Evolutionary conservation across 2,888 invertebrate genomes (phyloP), one percentile per base, ranked within the genome.

Genomic region (Phortica magna): DNA sequence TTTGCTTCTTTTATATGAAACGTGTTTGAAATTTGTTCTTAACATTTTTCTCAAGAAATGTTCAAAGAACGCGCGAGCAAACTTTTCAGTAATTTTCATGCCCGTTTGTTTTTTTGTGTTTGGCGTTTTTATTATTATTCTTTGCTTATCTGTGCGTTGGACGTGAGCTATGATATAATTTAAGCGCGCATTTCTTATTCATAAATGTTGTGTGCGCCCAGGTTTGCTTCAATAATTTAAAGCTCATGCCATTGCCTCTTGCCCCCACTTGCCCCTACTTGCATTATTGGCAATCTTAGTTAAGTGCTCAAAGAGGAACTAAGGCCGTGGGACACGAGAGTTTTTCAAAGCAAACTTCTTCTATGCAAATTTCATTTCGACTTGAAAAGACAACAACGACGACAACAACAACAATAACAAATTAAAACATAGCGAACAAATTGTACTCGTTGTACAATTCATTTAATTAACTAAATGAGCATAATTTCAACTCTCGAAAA

Each of bases 21-120:
- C 68, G 14, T 70, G 22, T 48, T 48, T 19, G 61, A 61, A 61
- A 61, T 61, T 61, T 61, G 61, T 61, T 61, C 22, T 17, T 61
- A 61, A 61, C 7, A 17, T 61, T 61, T 14, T 48, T 48, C 9
- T 2, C 48, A 14, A 14, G 14, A 48, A 48, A 12, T 12, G 9
- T 61, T 61, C 22, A 22, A 61, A 61, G 61, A 19, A n/a, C 19
- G n/a, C 22, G 4, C 61, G 7, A 22, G 7, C 55, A 22, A 61
- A 61, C 61, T 17, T 61, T 61, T 22, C 22, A 17, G 10, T 19
- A 17, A 10, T 10, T 22, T 22, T 19, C 22, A 10, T 61, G 10
- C 22, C 22, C 10, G 19, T 4, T 12, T 61, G n/a, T 22, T 19
- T 12, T 61, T 22, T 2, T 10, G 7, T 9, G 0, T 17, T 55